Percentiles rank a stretch among this genome's conserved stretches.
phyloP scores from a whole-genome alignment of 2,888 invertebrate genomes.

The Drosophila affinis region DNA sequence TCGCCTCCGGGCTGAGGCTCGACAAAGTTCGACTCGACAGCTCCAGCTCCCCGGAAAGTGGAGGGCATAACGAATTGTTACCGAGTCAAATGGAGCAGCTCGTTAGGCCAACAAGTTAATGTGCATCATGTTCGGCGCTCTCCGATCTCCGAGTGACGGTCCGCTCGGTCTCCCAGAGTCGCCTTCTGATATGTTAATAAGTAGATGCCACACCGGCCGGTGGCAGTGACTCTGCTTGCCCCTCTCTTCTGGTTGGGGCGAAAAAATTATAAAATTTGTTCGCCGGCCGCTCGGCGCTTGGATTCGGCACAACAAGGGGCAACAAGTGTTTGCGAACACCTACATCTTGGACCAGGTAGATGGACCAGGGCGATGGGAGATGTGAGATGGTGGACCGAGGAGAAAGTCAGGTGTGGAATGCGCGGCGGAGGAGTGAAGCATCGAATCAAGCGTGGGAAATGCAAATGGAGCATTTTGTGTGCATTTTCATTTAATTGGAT shows the following conservation, averaged over 20 bases:
- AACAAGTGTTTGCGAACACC: constrained; percentile 74
- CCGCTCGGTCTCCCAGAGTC: constrained; percentile 10
- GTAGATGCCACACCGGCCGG: constrained; percentile 57
- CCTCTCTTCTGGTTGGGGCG: constrained; percentile 30
- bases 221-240: constrained; percentile 18
- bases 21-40: constrained; percentile 1
- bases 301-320: constrained; percentile 38
- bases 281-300: constrained; percentile 36
- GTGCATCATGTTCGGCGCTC: constrained; percentile 49
- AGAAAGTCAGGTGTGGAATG: constrained; percentile 64
- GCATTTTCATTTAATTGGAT: constrained; percentile 12
- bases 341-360: constrained; percentile 52
- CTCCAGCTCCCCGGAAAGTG: constrained; percentile 27
- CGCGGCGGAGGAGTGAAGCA: constrained; percentile 33
- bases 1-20: constrained; percentile 21
- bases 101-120: constrained; percentile 78
- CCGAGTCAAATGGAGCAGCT: constrained; percentile 78
- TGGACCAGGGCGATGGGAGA: constrained; percentile 3
- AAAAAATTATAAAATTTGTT: constrained; percentile 64
- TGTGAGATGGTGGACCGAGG: constrained; percentile 20
- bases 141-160: constrained; percentile 14
- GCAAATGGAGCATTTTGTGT: constrained; percentile 12
- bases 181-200: constrained; percentile 75
- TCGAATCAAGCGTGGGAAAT: constrained; percentile 70
- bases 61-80: constrained; percentile 79